A percentile compares a stretch with the other conserved stretches of the same genome.
These are phyloP conservation scores for Pycnomerus fuliginosus DNA, from an alignment of 2,888 invertebrate species.

Conservation along the genomic window DNA sequence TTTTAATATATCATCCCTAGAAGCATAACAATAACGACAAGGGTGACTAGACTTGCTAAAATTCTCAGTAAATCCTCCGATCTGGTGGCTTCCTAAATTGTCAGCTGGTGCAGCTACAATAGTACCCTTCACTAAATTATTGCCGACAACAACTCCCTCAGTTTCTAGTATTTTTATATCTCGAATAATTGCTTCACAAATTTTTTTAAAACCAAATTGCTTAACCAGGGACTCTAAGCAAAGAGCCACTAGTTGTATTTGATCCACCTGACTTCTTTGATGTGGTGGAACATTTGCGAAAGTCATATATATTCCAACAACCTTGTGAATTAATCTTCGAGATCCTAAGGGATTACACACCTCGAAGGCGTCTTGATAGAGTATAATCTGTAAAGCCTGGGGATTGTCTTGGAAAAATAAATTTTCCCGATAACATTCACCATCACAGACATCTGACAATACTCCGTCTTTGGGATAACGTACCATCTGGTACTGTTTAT, in stretches of 20 bases:
- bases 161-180: background rate
- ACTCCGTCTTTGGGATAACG: too few relatives aligned
- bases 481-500: too few relatives aligned
- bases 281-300: conserved; percentile 34
- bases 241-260: conserved; percentile 37
- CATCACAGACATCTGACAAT: conserved; percentile 15
- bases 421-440: conserved; percentile 15
- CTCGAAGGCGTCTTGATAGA: conserved; percentile 41
- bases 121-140: conserved; percentile 24
- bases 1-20: background rate
- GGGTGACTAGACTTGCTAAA: conserved; percentile 15
- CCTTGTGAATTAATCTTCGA: conserved; percentile 36
- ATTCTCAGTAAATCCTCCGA: conserved; percentile 33
- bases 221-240: conserved; percentile 32
- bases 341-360: conserved; percentile 40
- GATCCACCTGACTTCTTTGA: conserved; percentile 29
- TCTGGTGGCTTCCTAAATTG: conserved; percentile 28
- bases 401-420: conserved; percentile 16
- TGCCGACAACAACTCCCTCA: background rate
- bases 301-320: conserved; percentile 37
- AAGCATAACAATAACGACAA: background rate
- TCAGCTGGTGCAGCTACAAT: conserved; percentile 31
- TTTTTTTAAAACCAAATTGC: conserved; percentile 29
- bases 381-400: conserved; percentile 27
- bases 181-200: background rate